Conservation (phyloP, 1,140 invertebrate species). For the Luehdorfia chinensis region DNA sequence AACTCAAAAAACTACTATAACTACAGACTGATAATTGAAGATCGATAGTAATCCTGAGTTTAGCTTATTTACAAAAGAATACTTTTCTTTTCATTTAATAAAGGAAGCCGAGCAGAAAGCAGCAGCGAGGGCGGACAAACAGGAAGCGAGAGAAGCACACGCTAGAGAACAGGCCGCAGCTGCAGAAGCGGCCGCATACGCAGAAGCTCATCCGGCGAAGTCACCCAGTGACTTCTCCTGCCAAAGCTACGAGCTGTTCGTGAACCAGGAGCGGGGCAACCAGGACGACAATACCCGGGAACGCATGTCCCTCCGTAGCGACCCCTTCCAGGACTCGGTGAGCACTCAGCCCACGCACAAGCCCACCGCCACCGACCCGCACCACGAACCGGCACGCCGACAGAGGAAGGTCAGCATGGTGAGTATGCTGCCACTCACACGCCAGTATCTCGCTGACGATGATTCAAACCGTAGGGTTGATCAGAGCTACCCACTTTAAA, state of each 20-base stretch:
- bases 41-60: too few species aligned
- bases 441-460: slow-evolving; percentile 47
- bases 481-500: too few species aligned
- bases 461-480: slow-evolving; percentile 40
- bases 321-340: slow-evolving; percentile 85
- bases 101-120: slow-evolving; percentile 91
- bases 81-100: slow-evolving; percentile 12
- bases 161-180: slow-evolving; percentile 77
- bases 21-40: too few species aligned
- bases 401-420: slow-evolving; percentile 93
- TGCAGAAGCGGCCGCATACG: slow-evolving; percentile 78
- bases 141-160: slow-evolving; percentile 83
- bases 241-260: slow-evolving; percentile 93
- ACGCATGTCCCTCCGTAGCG: slow-evolving; percentile 92
- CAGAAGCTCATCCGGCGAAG: slow-evolving; percentile 83
- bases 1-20: too few species aligned
- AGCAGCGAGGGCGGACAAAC: slow-evolving; percentile 83
- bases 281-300: slow-evolving; percentile 92
- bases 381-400: slow-evolving; percentile 78
- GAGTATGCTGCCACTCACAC: slow-evolving; percentile 79
- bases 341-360: slow-evolving; percentile 86
- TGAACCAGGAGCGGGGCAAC: slow-evolving; percentile 90
- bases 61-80: slow-evolving; percentile 9
- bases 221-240: slow-evolving; percentile 93
- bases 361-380: slow-evolving; percentile 72